phyloP scores from a whole-genome alignment of 2,888 invertebrate species.

The Craniophora ligustri region DNA sequence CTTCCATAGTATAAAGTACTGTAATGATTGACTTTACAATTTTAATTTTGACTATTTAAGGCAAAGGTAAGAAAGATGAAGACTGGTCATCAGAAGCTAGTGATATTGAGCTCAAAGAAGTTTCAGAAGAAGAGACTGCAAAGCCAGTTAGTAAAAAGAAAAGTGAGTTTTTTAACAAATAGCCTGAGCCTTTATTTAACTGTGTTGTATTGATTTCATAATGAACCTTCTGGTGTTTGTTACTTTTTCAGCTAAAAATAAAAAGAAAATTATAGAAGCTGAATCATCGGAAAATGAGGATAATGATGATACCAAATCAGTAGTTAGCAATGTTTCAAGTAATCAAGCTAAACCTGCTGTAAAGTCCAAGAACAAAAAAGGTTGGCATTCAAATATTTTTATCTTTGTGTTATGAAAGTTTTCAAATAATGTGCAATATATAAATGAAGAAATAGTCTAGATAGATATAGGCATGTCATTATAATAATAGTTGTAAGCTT shows the following conservation, averaged over 20 bases:
- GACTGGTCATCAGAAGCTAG: conserved; percentile 88
- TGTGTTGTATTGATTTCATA: too few relatives aligned
- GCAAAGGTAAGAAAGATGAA: conserved; percentile 87
- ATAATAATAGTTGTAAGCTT: too few relatives aligned
- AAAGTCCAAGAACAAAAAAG: conserved; percentile 77
- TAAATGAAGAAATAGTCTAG: too few relatives aligned
- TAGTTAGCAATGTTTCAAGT: conserved; percentile 78
- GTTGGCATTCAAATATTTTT: conserved; percentile 49
- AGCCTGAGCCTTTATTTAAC: too few relatives aligned
- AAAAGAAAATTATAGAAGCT: conserved; percentile 79
- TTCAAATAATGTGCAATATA: neutral
- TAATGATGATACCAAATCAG: conserved; percentile 74
- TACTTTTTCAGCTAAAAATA: conserved; percentile 73
- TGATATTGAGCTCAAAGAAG: conserved; percentile 80
- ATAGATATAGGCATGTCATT: too few relatives aligned
- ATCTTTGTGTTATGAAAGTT: neutral
- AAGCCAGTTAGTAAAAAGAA: conserved; percentile 84
- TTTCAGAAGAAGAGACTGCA: conserved; percentile 77
- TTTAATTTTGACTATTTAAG: conserved; percentile 57
- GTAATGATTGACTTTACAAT: too few relatives aligned
- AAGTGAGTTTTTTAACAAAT: too few relatives aligned
- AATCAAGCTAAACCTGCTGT: conserved; percentile 64
- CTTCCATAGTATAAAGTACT: too few relatives aligned
- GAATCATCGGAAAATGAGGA: conserved; percentile 87
- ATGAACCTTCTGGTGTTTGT: too few relatives aligned